Evolutionary conservation across 2,888 invertebrate genomes (phyloP).

Genomic region (Automeris io): DNA sequence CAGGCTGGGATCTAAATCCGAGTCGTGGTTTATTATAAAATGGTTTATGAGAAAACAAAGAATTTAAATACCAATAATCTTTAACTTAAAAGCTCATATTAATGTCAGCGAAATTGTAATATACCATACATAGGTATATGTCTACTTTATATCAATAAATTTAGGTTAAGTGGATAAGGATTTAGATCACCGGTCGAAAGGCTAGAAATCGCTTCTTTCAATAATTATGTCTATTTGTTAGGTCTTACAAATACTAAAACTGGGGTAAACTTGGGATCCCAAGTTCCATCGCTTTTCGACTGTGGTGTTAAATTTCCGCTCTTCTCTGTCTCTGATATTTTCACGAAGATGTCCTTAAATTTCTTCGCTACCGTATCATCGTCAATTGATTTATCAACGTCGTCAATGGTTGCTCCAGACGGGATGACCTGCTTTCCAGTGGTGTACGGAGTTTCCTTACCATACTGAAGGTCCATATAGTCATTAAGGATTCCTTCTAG

Average conservation of each 20-base stretch:
- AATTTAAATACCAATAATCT: too few relatives aligned
- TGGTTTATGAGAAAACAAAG: too few relatives aligned
- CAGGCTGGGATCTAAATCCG: too few relatives aligned
- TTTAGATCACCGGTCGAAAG: too few relatives aligned
- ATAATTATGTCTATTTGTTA: constrained; percentile 27
- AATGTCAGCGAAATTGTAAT: too few relatives aligned
- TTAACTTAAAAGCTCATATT: too few relatives aligned
- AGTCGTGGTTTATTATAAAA: too few relatives aligned
- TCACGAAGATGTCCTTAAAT: constrained; percentile 45
- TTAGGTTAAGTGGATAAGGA: too few relatives aligned
- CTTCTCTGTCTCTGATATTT: constrained; percentile 47
- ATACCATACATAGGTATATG: too few relatives aligned
- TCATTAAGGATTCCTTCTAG: constrained; percentile 58
- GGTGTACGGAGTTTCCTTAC: constrained; percentile 57
- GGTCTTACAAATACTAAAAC: constrained; percentile 52
- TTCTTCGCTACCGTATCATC: constrained; percentile 38
- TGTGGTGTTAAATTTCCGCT: constrained; percentile 51
- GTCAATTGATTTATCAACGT: constrained; percentile 40
- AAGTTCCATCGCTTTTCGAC: constrained; percentile 42
- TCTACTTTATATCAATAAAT: too few relatives aligned
- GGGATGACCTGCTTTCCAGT: constrained; percentile 59
- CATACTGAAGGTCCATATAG: constrained; percentile 60
- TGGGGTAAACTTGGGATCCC: constrained; percentile 55
- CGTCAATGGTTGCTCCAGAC: constrained; percentile 34
- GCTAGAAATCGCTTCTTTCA: too few relatives aligned